Percentiles rank a stretch among this genome's conserved stretches.
phyloP scores from a whole-genome alignment of 2,888 invertebrate species.

The Ichneumoninae sp. region DNA sequence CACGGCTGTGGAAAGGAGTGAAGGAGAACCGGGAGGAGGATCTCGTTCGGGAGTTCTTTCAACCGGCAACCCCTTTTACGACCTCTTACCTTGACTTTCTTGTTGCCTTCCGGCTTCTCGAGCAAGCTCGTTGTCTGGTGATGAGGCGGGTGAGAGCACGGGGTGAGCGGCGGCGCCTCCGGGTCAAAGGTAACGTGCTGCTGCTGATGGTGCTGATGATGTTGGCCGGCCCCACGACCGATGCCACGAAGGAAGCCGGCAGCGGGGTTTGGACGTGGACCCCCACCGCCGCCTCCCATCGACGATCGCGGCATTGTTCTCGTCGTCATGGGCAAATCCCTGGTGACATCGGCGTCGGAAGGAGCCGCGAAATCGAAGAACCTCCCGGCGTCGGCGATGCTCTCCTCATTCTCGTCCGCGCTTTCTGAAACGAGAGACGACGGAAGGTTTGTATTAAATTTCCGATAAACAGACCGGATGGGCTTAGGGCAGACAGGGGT shows the following conservation, averaged over 20 bases:
- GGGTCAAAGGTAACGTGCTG: constrained; percentile 83
- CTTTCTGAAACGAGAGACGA: constrained; percentile 85
- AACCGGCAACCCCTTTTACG: not conserved
- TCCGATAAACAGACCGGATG: not conserved
- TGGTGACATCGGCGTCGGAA: constrained; percentile 81
- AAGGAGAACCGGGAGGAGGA: not conserved
- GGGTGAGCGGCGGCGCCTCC: constrained; percentile 86
- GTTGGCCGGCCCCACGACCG: constrained; percentile 73
- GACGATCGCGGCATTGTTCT: constrained; percentile 67
- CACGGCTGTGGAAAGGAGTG: not conserved
- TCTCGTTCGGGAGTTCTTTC: constrained; percentile 10
- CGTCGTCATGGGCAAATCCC: constrained; percentile 66
- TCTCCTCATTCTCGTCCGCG: constrained; percentile 87
- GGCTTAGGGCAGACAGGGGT: not conserved
- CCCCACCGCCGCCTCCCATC: constrained; percentile 74
- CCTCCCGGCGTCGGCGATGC: constrained; percentile 80
- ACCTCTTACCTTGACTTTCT: constrained; percentile 90
- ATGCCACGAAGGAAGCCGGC: constrained; percentile 76
- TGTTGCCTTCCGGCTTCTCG: constrained; percentile 89
- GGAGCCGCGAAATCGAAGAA: constrained; percentile 81
- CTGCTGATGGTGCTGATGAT: constrained; percentile 64
- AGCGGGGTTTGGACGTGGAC: constrained; percentile 54
- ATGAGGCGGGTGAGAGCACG: constrained; percentile 84
- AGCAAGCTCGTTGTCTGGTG: constrained; percentile 85
- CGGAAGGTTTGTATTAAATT: not conserved